phyloP scores from a whole-genome alignment of 2,113 vertebrate species.

The Merops nubicus region DNA sequence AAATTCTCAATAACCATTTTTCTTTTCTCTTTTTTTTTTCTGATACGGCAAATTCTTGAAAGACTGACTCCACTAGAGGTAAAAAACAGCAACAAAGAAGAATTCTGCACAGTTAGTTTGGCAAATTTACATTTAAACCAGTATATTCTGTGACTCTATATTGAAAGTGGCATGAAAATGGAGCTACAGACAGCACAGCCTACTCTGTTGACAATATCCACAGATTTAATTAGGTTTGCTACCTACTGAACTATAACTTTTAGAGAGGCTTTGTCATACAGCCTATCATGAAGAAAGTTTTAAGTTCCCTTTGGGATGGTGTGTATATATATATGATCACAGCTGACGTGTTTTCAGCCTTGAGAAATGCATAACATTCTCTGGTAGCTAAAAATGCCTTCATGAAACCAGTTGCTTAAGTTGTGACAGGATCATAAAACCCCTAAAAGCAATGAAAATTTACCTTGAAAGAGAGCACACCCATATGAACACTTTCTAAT shows the following conservation, averaged over 20 bases:
- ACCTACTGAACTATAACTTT: not conserved
- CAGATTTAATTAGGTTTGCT: not conserved
- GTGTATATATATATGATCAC: not conserved
- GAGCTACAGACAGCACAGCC: not conserved
- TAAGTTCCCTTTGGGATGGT: conserved; percentile 37
- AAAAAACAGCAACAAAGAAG: not conserved
- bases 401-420: not conserved
- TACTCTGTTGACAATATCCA: conserved; percentile 5
- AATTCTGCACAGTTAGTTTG: not conserved
- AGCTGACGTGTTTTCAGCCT: conserved; percentile 30
- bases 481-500: not conserved
- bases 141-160: not conserved
- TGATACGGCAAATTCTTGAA: not conserved
- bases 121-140: not conserved
- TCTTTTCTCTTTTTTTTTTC: not conserved
- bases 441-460: not conserved
- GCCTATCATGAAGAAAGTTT: conserved; percentile 39
- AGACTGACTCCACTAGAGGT: not conserved
- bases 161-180: not conserved
- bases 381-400: conserved; percentile 28
- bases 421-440: conserved; percentile 4
- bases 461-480: not conserved
- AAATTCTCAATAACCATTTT: not conserved
- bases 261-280: not conserved
- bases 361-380: not conserved